Evolutionary conservation across 2,797 vertebrate genomes (phyloP), one percentile per base, ranked within the genome.

Genomic region (Crenichthys baileyi): DNA sequence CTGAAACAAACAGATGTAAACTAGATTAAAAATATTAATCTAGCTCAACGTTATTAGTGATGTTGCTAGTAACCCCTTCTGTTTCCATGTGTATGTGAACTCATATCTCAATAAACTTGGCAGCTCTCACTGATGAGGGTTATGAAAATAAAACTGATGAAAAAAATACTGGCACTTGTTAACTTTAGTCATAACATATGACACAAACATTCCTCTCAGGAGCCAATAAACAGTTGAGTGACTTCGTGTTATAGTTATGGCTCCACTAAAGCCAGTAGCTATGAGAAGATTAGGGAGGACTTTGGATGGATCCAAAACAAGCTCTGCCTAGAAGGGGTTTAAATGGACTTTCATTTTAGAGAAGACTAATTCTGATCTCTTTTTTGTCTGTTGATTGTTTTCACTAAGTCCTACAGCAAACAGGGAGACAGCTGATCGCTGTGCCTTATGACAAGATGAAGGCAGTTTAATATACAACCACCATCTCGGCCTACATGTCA

Each of bases 251-350:
- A 73, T 90, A 84, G 82, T 91, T 92, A 90, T 84, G 87, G 88
- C 88, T 91, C 89, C 85, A 89, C 80, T 86, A 89, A 90, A 90
- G 92, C 89, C 89, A 86, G 92, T 89, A 91, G 89, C 86, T 89
- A 81, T 88, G 86, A 91, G 86, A 86, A 90, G 88, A 92, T 93
- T 88, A 93, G 72, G 77, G 41, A 81, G 68, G 73, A 84, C 83
- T 85, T 89, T 83, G 60, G 79, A 84, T 71, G 60, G 73, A 79
- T 80, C 81, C 85, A 90, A 84, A 88, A 82, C 4, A 6, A 89
- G 88, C 84, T 90, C 68, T 79, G 85, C 24, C 74, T 56, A 81
- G 36, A 82, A 84, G 73, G 77, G 88, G 81, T 91, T 81, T 83
- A 76, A 78, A 83, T 85, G 85, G 72, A 74, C 85, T 82, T 88